Evolutionary conservation across 2,113 vertebrate species (phyloP).

Genomic region (Centropristis striata): DNA sequence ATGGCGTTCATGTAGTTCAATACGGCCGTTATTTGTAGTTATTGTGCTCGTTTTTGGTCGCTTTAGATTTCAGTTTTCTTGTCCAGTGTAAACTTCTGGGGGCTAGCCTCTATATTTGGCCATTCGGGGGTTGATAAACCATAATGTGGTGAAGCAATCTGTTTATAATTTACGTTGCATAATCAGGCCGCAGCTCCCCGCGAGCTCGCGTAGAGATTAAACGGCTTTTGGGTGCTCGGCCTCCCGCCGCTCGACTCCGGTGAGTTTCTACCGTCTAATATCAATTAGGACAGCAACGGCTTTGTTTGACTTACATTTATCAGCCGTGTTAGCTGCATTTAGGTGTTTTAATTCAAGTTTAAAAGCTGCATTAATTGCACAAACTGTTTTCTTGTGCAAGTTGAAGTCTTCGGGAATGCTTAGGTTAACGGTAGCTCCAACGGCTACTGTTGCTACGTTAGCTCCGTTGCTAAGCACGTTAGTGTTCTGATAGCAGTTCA

Average conservation of each 20-base stretch:
- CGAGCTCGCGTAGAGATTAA: conserved; percentile 76
- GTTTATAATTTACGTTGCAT: conserved; percentile 68
- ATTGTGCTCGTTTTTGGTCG: conserved; percentile 50
- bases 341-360: background rate
- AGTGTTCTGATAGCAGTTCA: conserved; percentile 28
- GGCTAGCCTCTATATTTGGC: conserved; percentile 2
- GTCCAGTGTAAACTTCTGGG: conserved; percentile 17
- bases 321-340: background rate
- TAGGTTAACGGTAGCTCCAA: conserved; percentile 5
- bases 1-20: conserved; percentile 81
- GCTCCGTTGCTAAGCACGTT: conserved; percentile 38
- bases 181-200: conserved; percentile 80
- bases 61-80: conserved; percentile 16
- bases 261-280: conserved; percentile 65
- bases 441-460: conserved; percentile 54
- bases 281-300: background rate
- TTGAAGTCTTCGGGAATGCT: conserved; percentile 13
- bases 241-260: conserved; percentile 63
- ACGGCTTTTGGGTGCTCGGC: conserved; percentile 65
- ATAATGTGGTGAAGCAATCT: conserved; percentile 67
- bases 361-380: background rate
- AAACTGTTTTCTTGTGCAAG: background rate
- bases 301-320: background rate
- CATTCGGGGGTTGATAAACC: conserved; percentile 46
- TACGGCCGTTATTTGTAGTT: conserved; percentile 67